A percentile compares a stretch with the other conserved stretches of the same genome.
Evolutionary conservation across 2,113 vertebrate genomes (phyloP).

Genomic region (Spea bombifrons): DNA sequence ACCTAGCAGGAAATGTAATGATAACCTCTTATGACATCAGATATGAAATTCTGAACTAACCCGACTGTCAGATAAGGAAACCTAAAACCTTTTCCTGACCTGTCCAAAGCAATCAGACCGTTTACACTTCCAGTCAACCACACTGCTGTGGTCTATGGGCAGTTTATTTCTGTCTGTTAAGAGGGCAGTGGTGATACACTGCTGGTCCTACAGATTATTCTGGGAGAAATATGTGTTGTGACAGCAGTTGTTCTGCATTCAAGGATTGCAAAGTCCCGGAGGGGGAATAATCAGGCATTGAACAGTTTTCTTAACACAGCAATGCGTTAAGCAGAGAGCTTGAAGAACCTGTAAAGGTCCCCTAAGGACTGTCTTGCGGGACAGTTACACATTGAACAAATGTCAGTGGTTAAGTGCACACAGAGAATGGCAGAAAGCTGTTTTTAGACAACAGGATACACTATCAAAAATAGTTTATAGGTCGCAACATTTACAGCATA

Average conservation of each 20-base stretch:
- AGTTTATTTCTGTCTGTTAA: slow-evolving; percentile 3
- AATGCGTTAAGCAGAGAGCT: background rate
- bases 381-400: background rate
- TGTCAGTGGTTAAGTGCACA: too few relatives aligned
- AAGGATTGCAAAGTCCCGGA: background rate
- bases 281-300: background rate
- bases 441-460: background rate
- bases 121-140: background rate
- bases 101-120: too few relatives aligned
- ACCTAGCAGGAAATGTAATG: background rate
- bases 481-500: too few relatives aligned
- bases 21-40: background rate
- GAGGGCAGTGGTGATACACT: background rate
- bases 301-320: background rate
- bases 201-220: slow-evolving; percentile 22
- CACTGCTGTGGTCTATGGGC: background rate
- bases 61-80: background rate
- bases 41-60: background rate
- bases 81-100: background rate
- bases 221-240: slow-evolving; percentile 17
- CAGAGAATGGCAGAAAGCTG: background rate
- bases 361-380: background rate
- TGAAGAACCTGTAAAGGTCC: background rate
- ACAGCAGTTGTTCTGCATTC: slow-evolving; percentile 27
- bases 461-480: too few relatives aligned